Evolutionary conservation across 2,888 invertebrate species (phyloP), one percentile per base, ranked within the genome.

Genomic region (Tipula vernalis): DNA sequence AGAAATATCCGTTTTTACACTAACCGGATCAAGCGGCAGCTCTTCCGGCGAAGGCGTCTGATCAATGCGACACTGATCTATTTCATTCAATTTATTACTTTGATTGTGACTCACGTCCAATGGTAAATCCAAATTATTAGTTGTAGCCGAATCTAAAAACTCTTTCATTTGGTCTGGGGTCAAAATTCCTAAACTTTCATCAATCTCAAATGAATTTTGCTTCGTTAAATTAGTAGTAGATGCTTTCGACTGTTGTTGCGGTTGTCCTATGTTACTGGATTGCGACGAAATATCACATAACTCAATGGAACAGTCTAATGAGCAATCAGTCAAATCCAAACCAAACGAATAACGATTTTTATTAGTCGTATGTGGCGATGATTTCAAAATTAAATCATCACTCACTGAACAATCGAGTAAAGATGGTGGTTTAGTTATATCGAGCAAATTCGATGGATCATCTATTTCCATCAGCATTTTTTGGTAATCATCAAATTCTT

Each of bases 141-240:
- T 94, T 88, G 93, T 92, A 87, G 93, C 93, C 44, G 94, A 94
- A 87, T 94, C 94, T 88, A 95, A 91, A 88, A 95, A 93, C 88
- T 95, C 94, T 89, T 96, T 95, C 96, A 97, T 97, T 91, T 97
- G 97, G 92, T 97, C 96, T 0, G 97, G 97, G 10, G 97, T 97
- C 88, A 98, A 92, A 89, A 97, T 97, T 5, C 97, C 97, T 89
- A 97, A 92, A 89, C 96, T 96, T 90, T 97, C 97, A 89, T 97
- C 95, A 90, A 94, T 92, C 88, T 95, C 97, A 89, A 96, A 94
- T 1, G 97, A 97, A 90, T 96, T 95, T 90, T 96, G 95, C 90
- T 96, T 96, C 89, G 90, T 91, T 0, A 91, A 87, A 44, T 89
- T 87, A 36, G 88, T 88, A 15, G 86, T 87, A 3, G 83, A 87